Evolutionary conservation across 2,113 vertebrate genomes (phyloP), one percentile per base, ranked within the genome.

Genomic region (Syngnathus scovelli): DNA sequence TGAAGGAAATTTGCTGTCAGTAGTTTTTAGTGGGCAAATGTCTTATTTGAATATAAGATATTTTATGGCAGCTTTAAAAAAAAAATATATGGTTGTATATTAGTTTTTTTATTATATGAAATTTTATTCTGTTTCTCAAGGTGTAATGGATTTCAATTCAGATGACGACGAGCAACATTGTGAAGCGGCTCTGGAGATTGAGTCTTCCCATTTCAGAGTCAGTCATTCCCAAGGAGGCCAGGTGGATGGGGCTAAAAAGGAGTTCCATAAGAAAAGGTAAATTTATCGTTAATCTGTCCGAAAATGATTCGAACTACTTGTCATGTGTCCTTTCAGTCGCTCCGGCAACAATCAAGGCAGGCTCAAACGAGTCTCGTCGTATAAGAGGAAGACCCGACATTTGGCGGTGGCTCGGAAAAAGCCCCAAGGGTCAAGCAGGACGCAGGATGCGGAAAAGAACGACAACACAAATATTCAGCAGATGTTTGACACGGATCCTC

Each of bases 381-480:
- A 78, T 37, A 90, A 90, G 74, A 89, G 87, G 72, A 91, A 91
- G 80, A 86, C 80, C 15, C 83, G 85, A 72, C 88, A 85, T 39
- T 64, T 77, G 64, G 70, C 65, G 0, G 81, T 83, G 72, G 79
- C 68, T 43, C 71, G 84, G 38, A 87, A 80, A 74, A 91, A 85
- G 71, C 84, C 82, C 64, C 62, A 52, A 0, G 65, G 61, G 19
- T 44, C 66, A 0, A 81, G 74, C 12, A 84, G 90, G 89, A 88
- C 69, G 72, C 84, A 87, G 84, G 92, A 93, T 85, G 92, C 93
- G 87, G 90, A 93, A 86, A 95, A 94, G 92, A 96, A 95, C 80
- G 94, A 97, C 87, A 94, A 95, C 72, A 90, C 2, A 2, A 92
- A 90, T 74, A 71, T 90, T 61, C 67, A 72, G 70, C 88, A 91